phyloP scores from a whole-genome alignment of 2,888 invertebrate species.

The Drosophila buzzatii region DNA sequence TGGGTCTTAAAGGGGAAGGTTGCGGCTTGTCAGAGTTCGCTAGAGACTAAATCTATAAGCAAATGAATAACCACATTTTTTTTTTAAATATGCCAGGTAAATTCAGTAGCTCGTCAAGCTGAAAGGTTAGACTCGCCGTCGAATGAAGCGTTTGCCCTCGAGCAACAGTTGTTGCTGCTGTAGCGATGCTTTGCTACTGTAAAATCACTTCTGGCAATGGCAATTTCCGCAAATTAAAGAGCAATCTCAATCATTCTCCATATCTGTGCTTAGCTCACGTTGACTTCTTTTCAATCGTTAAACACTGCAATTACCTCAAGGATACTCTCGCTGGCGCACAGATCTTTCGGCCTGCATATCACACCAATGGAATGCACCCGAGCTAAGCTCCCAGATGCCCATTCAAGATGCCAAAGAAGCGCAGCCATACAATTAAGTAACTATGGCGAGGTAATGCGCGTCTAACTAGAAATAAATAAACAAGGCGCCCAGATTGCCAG shows the following conservation, averaged over 20 bases:
- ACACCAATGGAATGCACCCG: conserved; percentile 52
- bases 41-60: not conserved
- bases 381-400: conserved; percentile 25
- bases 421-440: conserved; percentile 72
- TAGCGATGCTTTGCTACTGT: not conserved
- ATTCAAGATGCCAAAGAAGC: conserved; percentile 19
- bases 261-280: conserved; percentile 69
- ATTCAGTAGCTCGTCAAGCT: not conserved
- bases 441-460: conserved; percentile 64
- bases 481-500: conserved; percentile 62
- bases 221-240: conserved; percentile 78
- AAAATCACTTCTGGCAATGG: conserved; percentile 31
- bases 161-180: conserved; percentile 1
- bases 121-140: not conserved
- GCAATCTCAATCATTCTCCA: conserved; percentile 71
- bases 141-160: not conserved
- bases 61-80: not conserved
- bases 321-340: conserved; percentile 47
- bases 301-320: conserved; percentile 69
- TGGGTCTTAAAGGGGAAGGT: conserved; percentile 10
- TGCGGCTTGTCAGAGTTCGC: not conserved
- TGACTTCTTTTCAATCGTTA: conserved; percentile 74
- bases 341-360: conserved; percentile 49
- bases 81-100: not conserved
- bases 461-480: conserved; percentile 79